phyloP scores from a whole-genome alignment of 2,888 invertebrate genomes.

The Mythimna albipuncta region DNA sequence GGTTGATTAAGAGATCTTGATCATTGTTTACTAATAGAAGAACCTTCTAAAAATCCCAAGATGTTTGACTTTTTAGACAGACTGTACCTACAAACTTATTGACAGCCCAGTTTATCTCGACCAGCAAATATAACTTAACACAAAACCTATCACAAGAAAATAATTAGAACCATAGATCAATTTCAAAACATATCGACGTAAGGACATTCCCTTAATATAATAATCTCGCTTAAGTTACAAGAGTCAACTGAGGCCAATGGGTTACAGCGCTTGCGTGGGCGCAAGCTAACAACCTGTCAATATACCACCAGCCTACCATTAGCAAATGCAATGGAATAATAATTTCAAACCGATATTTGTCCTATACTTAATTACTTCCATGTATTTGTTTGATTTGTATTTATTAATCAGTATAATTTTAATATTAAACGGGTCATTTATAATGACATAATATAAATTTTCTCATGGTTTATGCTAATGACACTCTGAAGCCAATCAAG shows the following conservation, averaged over 20 bases:
- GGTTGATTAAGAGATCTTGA: too few relatives aligned
- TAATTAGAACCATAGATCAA: neutral
- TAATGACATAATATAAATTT: neutral
- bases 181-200: constrained; percentile 13
- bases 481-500: neutral
- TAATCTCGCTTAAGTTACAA: constrained; percentile 47
- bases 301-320: constrained; percentile 51
- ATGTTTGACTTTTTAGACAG: too few relatives aligned
- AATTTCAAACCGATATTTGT: constrained; percentile 53
- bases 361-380: constrained; percentile 42
- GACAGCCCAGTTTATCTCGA: neutral
- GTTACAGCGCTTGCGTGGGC: constrained; percentile 51
- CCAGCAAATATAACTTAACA: neutral
- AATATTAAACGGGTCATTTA: constrained; percentile 1
- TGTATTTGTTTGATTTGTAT: constrained; percentile 32
- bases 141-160: neutral
- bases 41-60: too few relatives aligned
- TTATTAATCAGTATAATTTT: constrained; percentile 7
- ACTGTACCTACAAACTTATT: too few relatives aligned
- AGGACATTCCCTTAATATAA: constrained; percentile 42
- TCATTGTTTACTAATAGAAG: too few relatives aligned
- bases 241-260: constrained; percentile 50
- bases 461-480: neutral
- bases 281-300: constrained; percentile 59
- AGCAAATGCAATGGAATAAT: constrained; percentile 55